Base-by-base conservation (phyloP, 2,113 vertebrate species). In the Pseudorhombus dupliciocellatus region DNA sequence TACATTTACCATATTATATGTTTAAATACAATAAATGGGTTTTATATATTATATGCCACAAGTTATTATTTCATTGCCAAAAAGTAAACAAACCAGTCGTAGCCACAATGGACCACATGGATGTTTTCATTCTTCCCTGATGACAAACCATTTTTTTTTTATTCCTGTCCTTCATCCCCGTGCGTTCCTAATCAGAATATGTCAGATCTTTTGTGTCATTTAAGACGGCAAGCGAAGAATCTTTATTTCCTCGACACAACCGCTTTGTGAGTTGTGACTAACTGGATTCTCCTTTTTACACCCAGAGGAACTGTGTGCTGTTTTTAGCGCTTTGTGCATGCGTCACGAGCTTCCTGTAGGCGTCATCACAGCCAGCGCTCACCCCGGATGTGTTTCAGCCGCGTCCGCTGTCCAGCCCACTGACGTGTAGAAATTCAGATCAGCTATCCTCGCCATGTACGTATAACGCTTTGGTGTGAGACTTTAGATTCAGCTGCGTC, bases 391-490 rank as follows among this genome's bases (percentile, higher is more conserved):
- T 79, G 42, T 73, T 52, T 69, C 75, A 56, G 46, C 59, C 37
- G 3, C 62, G 60, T 67, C 51, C 53, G 6, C 58, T 77, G 53
- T 68, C n/a, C n/a, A 28, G 75, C 31, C 71, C 80, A 85, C 42
- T 14, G n/a, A 57, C 3, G 25, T 44, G 37, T 72, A 58, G 7
- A 51, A 59, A 37, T 70, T 60, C 59, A 34, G 20, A 30, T 61
- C n/a, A 63, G 66, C 50, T 70, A 71, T 56, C 46, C 31, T 79
- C 73, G 74, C 70, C 73, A 18, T 85, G 70, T 28, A 30, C 18
- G 18, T 82, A 77, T 74, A 81, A 79, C 68, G 80, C 80, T 86
- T 84, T 86, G 78, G 63, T 84, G 75, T 83, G 66, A 73, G 15
- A 83, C 53, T 56, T 70, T 54, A 76, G 61, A 84, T 78, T 81